Evolutionary conservation across 2,797 vertebrate genomes (phyloP).

Genomic region (Pseudochirops cupreus): DNA sequence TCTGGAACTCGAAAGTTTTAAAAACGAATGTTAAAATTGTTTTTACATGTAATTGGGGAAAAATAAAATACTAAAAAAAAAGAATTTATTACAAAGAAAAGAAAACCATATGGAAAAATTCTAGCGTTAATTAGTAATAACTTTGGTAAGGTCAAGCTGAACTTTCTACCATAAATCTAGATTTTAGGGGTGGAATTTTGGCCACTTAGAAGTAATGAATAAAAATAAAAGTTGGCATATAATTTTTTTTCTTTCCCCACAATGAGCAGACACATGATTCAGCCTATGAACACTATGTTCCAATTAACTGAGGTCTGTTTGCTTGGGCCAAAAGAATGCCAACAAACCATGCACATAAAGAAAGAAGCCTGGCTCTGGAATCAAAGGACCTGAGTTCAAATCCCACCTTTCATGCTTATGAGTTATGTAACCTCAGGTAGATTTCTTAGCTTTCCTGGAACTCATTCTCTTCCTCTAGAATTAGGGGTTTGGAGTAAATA

Average conservation of each 20-base stretch:
- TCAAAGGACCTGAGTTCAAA: background rate
- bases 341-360: background rate
- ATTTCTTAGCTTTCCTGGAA: background rate
- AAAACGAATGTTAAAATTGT: no score
- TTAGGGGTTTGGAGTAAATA: background rate
- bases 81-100: slow-evolving; percentile 15
- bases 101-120: slow-evolving; percentile 23
- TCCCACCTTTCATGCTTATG: background rate
- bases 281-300: background rate
- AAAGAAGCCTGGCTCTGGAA: background rate
- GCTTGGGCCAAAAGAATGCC: background rate
- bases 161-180: slow-evolving; percentile 8
- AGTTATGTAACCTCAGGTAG: background rate
- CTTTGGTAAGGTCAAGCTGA: slow-evolving; percentile 24
- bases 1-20: no score
- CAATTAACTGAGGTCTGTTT: background rate
- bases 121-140: background rate
- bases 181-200: slow-evolving; percentile 20
- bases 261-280: background rate
- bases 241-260: background rate
- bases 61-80: background rate
- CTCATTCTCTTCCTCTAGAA: background rate
- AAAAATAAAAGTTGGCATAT: slow-evolving; percentile 4
- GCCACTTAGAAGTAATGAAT: background rate
- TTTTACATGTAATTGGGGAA: no score